phyloP scores from a whole-genome alignment of 2,797 vertebrate genomes.

The Pogoniulus pusillus region DNA sequence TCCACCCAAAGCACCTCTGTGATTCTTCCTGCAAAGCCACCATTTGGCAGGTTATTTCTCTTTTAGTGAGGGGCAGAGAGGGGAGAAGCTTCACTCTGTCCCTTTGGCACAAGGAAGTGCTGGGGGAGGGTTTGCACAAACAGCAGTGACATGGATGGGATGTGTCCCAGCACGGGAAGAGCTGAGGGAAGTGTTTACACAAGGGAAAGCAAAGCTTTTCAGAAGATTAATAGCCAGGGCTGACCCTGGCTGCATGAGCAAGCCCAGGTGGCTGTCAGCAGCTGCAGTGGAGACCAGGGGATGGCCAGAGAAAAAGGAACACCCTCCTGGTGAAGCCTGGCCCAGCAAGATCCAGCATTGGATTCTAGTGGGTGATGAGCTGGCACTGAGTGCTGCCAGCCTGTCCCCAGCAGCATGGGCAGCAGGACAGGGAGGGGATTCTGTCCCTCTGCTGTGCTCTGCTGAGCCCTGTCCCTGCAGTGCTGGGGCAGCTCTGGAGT shows the following conservation, averaged over 20 bases:
- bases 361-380: too few relatives aligned
- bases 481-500: too few relatives aligned
- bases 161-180: neutral
- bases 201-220: neutral
- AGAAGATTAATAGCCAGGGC: slow-evolving; percentile 26
- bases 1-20: too few relatives aligned
- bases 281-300: slow-evolving; percentile 18
- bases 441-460: too few relatives aligned
- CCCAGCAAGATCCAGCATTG: neutral
- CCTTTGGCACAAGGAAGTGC: slow-evolving; percentile 40
- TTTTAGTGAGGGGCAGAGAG: neutral
- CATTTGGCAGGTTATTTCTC: neutral
- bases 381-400: too few relatives aligned
- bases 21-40: neutral
- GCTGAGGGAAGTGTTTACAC: neutral
- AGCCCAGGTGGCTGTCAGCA: slow-evolving; percentile 61
- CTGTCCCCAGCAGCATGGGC: too few relatives aligned
- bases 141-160: neutral
- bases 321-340: neutral
- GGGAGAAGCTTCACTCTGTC: neutral
- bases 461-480: too few relatives aligned
- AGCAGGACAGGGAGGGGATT: too few relatives aligned
- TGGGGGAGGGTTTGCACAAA: neutral
- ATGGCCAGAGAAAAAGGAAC: slow-evolving; percentile 22
- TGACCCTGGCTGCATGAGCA: neutral